Conservation (phyloP, 1,140 invertebrate species). For the Phymorhynchus buccinoides region DNA sequence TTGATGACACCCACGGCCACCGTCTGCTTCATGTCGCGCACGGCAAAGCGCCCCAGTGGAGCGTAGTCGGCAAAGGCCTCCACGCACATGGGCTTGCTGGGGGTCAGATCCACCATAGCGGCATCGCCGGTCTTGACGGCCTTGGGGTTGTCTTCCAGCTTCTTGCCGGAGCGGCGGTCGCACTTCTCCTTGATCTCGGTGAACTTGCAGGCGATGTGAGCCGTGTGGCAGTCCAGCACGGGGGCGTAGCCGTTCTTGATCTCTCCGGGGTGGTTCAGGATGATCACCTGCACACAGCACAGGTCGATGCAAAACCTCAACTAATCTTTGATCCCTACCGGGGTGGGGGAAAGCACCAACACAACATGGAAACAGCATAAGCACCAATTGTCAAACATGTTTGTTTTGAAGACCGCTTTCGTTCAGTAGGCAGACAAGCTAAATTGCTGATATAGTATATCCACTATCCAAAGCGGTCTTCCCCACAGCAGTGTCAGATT, state of each 20-base stretch:
- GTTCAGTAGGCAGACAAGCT: no score
- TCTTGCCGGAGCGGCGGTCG: slow-evolving; percentile 93
- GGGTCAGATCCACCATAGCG: slow-evolving; percentile 89
- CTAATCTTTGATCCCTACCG: no score
- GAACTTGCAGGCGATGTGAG: slow-evolving; percentile 99
- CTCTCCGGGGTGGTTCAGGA: slow-evolving; percentile 97
- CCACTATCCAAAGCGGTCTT: no score
- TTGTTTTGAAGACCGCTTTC: no score
- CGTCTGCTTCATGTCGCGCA: slow-evolving; percentile 99
- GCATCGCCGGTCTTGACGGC: slow-evolving; percentile 96
- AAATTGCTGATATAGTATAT: no score
- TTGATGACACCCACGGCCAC: slow-evolving; percentile 99
- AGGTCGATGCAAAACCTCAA: no score
- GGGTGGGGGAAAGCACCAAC: no score
- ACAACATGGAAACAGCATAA: no score
- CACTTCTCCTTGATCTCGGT: slow-evolving; percentile 97
- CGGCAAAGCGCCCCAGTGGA: slow-evolving; percentile 97
- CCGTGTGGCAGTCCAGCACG: slow-evolving; percentile 98
- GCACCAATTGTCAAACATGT: no score
- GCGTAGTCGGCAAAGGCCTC: slow-evolving; percentile 98
- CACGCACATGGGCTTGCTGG: slow-evolving; percentile 96
- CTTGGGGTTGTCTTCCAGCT: slow-evolving; percentile 77
- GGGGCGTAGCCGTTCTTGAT: slow-evolving; percentile 97
- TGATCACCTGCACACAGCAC: slow-evolving; percentile 93
- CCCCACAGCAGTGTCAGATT: no score